These are phyloP conservation scores for Watsonalla cultraria DNA, from an alignment of 2,888 invertebrate species.

Conservation along the genomic window DNA sequence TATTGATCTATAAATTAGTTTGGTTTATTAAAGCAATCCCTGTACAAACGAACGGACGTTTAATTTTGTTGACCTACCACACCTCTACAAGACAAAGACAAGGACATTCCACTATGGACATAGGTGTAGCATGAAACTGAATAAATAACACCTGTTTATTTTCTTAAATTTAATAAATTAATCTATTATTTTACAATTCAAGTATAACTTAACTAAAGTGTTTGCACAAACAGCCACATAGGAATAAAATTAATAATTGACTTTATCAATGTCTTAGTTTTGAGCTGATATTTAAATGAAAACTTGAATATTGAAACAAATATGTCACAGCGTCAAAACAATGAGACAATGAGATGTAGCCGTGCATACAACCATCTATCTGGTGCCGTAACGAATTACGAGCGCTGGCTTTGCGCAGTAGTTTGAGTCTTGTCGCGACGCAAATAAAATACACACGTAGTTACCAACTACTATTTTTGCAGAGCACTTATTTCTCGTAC, in stretches of 20 bases:
- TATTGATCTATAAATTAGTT: background rate
- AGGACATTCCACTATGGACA: background rate
- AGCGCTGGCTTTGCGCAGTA: background rate
- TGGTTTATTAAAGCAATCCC: background rate
- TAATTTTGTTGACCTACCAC: background rate
- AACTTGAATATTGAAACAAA: background rate
- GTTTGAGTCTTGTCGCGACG: too few species aligned
- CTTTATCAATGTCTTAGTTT: constrained; percentile 14
- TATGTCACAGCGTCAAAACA: too few species aligned
- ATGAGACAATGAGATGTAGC: too few species aligned
- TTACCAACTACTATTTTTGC: too few species aligned
- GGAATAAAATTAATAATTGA: constrained; percentile 41
- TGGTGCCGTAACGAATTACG: background rate
- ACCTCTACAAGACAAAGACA: background rate
- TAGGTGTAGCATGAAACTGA: too few species aligned
- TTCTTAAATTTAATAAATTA: constrained; percentile 11
- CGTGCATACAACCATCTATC: too few species aligned
- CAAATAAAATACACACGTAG: too few species aligned
- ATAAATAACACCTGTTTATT: too few species aligned
- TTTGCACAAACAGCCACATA: constrained; percentile 57
- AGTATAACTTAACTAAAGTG: constrained; percentile 35
- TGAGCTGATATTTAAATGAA: background rate
- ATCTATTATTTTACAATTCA: constrained; percentile 21
- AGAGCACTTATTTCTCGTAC: too few species aligned
- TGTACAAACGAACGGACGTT: background rate